These are phyloP conservation scores for Campoletis sonorensis DNA, from an alignment of 1,140 invertebrate species.

Conservation along the genomic window DNA sequence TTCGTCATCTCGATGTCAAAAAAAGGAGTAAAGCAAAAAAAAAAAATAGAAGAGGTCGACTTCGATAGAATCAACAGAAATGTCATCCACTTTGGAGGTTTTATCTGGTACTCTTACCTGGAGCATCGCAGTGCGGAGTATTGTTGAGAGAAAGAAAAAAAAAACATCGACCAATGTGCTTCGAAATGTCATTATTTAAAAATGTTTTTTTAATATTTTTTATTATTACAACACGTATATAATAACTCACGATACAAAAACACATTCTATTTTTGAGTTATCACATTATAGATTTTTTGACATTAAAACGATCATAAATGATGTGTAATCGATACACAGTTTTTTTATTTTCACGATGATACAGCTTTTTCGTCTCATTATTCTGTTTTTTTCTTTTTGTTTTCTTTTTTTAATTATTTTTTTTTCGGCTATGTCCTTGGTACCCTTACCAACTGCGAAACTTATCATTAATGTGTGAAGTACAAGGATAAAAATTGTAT, in stretches of 20 bases:
- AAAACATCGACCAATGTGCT: neutral
- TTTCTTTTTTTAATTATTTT: too few relatives aligned
- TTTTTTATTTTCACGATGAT: conserved; percentile 36
- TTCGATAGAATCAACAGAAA: too few relatives aligned
- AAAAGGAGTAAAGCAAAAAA: neutral
- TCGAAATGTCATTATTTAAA: neutral
- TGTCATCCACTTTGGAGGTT: too few relatives aligned
- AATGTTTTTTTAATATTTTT: conserved; percentile 30
- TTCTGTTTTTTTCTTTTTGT: neutral
- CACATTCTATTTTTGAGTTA: conserved; percentile 67
- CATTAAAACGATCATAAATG: conserved; percentile 68
- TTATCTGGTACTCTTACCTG: too few relatives aligned
- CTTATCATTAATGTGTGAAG: neutral
- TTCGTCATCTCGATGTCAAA: neutral
- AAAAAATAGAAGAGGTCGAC: neutral
- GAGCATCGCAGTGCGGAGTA: neutral
- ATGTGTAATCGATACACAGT: conserved; percentile 47
- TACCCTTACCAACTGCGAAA: neutral
- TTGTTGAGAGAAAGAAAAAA: neutral
- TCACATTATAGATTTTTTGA: conserved; percentile 73
- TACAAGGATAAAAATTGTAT: conserved; percentile 14
- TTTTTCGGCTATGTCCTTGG: neutral
- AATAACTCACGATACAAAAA: conserved; percentile 68
- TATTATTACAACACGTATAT: conserved; percentile 67
- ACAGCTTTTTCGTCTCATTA: neutral